phyloP scores from a whole-genome alignment of 2,888 invertebrate species.

The Polymixis lichenea region DNA sequence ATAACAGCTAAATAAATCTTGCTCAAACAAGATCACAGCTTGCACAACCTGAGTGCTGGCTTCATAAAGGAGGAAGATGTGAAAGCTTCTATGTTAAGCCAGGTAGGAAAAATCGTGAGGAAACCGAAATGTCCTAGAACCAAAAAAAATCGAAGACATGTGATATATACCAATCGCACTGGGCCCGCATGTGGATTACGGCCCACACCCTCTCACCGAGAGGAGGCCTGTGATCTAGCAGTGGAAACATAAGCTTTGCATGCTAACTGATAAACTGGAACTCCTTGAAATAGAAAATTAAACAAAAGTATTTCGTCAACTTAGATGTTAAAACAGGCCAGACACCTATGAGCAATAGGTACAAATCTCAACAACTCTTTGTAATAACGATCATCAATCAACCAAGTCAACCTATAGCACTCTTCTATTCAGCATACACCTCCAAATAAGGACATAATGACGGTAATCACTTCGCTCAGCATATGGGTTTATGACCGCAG shows the following conservation, averaged over 20 bases:
- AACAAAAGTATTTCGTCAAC: neutral
- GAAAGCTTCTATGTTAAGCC: neutral
- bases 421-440: constrained; percentile 42
- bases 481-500: constrained; percentile 51
- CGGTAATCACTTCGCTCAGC: constrained; percentile 44
- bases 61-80: neutral
- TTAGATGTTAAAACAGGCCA: neutral
- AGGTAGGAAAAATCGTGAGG: too few relatives aligned
- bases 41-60: neutral
- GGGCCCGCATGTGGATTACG: too few relatives aligned
- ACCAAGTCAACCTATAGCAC: constrained; percentile 8
- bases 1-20: neutral
- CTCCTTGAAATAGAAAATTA: neutral
- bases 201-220: too few relatives aligned
- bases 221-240: too few relatives aligned
- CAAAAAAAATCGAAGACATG: too few relatives aligned
- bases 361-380: neutral
- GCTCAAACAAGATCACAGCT: neutral
- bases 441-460: constrained; percentile 54
- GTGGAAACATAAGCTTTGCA: too few relatives aligned
- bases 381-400: constrained; percentile 43
- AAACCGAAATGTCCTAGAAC: too few relatives aligned
- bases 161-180: too few relatives aligned
- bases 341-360: constrained; percentile 1
- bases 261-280: neutral